phyloP scores from a whole-genome alignment of 2,888 invertebrate species.

The Caenorhabditis sp. region DNA sequence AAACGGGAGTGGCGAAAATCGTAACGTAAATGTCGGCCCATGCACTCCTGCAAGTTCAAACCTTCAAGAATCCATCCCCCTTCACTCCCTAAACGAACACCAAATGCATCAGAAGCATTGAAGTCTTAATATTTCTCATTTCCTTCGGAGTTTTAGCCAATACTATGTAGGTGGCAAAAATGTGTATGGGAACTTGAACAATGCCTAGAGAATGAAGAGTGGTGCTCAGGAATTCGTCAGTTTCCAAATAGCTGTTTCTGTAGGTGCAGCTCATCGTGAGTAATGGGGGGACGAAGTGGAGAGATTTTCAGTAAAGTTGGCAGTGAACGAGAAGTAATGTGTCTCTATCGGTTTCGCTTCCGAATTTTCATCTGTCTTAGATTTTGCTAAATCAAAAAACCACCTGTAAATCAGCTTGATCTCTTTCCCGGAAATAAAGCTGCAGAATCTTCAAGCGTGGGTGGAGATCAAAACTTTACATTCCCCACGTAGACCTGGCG shows the following conservation, averaged over 20 bases:
- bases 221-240: background rate
- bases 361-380: too few species aligned
- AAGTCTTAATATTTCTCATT: constrained; percentile 1
- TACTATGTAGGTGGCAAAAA: constrained; percentile 1
- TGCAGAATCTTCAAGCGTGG: too few species aligned
- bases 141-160: background rate
- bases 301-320: too few species aligned
- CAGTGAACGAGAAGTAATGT: too few species aligned
- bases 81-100: background rate
- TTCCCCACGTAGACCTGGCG: too few species aligned
- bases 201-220: background rate
- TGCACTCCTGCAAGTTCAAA: background rate
- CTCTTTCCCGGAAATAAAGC: too few species aligned
- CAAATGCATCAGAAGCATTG: constrained; percentile 21
- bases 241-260: background rate
- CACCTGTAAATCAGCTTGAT: too few species aligned
- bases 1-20: background rate
- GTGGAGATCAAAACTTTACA: too few species aligned
- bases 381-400: too few species aligned
- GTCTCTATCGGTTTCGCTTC: too few species aligned
- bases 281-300: too few species aligned
- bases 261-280: constrained; percentile 19
- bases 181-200: constrained; percentile 4
- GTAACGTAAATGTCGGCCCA: background rate
- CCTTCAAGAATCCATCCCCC: background rate